A percentile compares a stretch with the other conserved stretches of the same genome.
phyloP scores from a whole-genome alignment of 2,797 vertebrate species.

The Tamandua tetradactyla region DNA sequence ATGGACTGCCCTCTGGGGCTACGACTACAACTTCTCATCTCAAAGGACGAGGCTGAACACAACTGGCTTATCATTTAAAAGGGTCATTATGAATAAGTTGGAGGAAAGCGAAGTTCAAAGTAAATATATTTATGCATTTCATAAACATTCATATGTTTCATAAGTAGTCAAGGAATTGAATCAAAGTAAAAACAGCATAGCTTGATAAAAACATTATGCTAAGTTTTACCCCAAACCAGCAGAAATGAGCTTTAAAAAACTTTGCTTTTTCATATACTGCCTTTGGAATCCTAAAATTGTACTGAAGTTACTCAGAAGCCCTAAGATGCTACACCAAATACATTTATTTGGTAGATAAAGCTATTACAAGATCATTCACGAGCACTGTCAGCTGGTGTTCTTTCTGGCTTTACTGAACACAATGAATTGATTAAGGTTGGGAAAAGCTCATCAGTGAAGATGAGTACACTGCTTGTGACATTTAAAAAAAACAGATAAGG shows the following conservation, averaged over 20 bases:
- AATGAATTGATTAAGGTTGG: conserved; percentile 55
- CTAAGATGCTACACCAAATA: neutral
- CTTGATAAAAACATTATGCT: conserved; percentile 57
- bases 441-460: conserved; percentile 29
- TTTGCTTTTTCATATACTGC: conserved; percentile 40
- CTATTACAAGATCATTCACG: conserved; percentile 12
- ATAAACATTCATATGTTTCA: conserved; percentile 68
- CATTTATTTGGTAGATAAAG: conserved; percentile 42
- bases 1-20: conserved; percentile 19
- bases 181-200: conserved; percentile 64
- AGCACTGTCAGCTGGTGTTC: neutral
- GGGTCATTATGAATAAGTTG: conserved; percentile 34
- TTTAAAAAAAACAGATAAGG: conserved; percentile 46
- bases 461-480: neutral
- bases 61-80: conserved; percentile 68
- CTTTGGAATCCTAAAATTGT: conserved; percentile 37
- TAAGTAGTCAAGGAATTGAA: conserved; percentile 65
- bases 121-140: conserved; percentile 67
- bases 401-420: conserved; percentile 5
- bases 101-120: conserved; percentile 64
- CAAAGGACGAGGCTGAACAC: conserved; percentile 52
- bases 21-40: conserved; percentile 26
- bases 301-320: conserved; percentile 22
- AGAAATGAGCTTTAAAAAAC: neutral
- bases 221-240: neutral